Evolutionary conservation across 2,113 vertebrate genomes (phyloP), one percentile per base, ranked within the genome.

Genomic region (Ailuropoda melanoleuca): DNA sequence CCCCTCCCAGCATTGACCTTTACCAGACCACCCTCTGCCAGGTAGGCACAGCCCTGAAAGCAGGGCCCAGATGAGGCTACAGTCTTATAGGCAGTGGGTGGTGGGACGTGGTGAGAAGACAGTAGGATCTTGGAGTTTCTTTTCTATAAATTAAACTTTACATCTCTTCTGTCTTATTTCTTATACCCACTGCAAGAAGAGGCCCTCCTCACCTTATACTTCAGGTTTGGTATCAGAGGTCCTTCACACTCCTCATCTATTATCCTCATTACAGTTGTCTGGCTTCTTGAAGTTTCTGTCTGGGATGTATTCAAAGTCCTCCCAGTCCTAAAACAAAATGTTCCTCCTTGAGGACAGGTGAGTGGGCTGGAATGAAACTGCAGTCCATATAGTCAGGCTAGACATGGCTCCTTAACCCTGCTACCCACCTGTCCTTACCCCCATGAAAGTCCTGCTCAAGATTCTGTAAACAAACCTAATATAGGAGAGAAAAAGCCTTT

Each of bases 221-320:
- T 99, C 26, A 98, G 98, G 95, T 99, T 99, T 34, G 98, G 97
- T 91, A 99, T 98, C 99, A 99, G 98, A 1, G 99, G 98, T 1
- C 99, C 98, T 97, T 99, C 99, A 99, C 99, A 99, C 68, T 99
- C 98, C 21, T 99, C 99, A 68, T 99, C 99, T 99, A 99, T 99
- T 78, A 98, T n/a, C 99, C 5, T 99, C 99, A 34, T 99, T 99
- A 99, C 99, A 99, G 98, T 99, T 98, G 0, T 99, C 98, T 0
- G 99, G 99, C 97, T 99, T 99, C 98, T 99, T 99, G 68, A 99
- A 99, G 31, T 99, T 98, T n/a, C 99, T 99, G 98, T 99, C 99
- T 75, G 99, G 99, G 95, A 99, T 99, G 93, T 98, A 99, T 96
- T 99, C 99, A 85, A 99, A 98, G 85, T 99, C 99, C 75, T 99